Evolutionary conservation across 92 coral and sea anemone species (phyloP).

Genomic region (Desmophyllum pertusum): DNA sequence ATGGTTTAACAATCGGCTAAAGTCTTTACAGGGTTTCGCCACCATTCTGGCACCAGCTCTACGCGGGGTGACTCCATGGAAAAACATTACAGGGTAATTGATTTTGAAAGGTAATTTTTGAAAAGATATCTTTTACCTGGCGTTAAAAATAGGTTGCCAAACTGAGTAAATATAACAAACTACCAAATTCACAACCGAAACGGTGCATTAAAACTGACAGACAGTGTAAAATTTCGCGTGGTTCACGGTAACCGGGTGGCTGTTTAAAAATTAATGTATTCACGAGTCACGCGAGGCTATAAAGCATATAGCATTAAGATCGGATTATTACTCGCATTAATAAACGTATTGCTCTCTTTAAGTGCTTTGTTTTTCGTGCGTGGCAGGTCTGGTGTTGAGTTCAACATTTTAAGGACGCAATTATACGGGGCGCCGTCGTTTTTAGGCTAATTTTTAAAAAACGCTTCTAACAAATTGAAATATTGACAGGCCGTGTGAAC

Average conservation of each 20-base stretch:
- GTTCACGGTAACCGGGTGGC: background rate
- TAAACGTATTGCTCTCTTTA: background rate
- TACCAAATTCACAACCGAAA: no score
- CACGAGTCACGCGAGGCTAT: background rate
- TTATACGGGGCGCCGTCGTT: background rate
- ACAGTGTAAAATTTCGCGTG: background rate
- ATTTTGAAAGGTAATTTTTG: background rate
- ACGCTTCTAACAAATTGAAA: background rate
- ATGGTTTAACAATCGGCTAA: background rate
- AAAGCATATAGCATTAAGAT: background rate
- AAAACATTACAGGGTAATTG: background rate
- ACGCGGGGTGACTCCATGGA: background rate
- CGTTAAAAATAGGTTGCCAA: background rate
- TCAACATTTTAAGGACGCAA: background rate
- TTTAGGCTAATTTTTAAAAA: background rate
- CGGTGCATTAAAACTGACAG: background rate
- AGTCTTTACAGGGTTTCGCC: background rate
- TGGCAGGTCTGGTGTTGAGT: background rate
- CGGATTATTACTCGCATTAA: background rate
- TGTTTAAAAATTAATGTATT: background rate
- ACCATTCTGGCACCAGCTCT: background rate
- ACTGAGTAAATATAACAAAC: background rate
- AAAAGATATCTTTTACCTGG: background rate
- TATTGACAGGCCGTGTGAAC: background rate
- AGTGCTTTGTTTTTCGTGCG: conserved; percentile 9